Base-by-base conservation (phyloP, 1,140 invertebrate genomes). In the Oryctes rhinoceros region DNA sequence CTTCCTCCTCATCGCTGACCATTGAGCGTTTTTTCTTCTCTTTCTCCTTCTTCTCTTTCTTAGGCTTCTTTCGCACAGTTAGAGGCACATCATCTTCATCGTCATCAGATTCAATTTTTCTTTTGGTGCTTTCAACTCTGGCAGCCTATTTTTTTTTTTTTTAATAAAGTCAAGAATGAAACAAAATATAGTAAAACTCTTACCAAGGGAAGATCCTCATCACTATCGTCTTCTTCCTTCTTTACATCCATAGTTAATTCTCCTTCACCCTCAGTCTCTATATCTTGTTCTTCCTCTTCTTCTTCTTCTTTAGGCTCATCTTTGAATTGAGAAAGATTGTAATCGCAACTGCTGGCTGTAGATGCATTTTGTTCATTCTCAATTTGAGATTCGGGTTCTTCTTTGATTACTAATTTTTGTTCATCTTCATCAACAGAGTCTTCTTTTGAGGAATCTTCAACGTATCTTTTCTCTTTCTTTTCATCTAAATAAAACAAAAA, bases 141-240 rank as follows among this genome's bases (percentile, higher is more conserved):
- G 83, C 81, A 79, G 81, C 84, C 88, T 90, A 80, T 77, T 85
- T 81, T 80, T 80, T 44, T 44, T 83, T 59, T 71, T 24, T 67
- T 30, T 67, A 10, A 30, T 30, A 30, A 30, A 67, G 10, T 30
- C 24, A 30, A 30, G 24, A 30, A 30, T 30, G 24, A 30, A 30
- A 30, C 24, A 30, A 30, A 30, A 30, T 30, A 30, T 30, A 30
- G 44, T 18, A 4, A 47, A 65, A 79, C 76, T 87, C 88, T 87
- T 90, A 95, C 94, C 90, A 95, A 88, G 80, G 95, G 95, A 71
- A 92, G 86, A 88, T 96, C 95, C 87, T 96, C 95, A 82, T 95
- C 94, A 83, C 91, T 91, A 11, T 92, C 89, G 78, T 90, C 90
- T 84, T 81, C 82, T 62, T 83, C 85, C 44, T 88, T 81, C 53